Evolutionary conservation across 2,113 vertebrate species (phyloP).

Genomic region (Carollia perspicillata): DNA sequence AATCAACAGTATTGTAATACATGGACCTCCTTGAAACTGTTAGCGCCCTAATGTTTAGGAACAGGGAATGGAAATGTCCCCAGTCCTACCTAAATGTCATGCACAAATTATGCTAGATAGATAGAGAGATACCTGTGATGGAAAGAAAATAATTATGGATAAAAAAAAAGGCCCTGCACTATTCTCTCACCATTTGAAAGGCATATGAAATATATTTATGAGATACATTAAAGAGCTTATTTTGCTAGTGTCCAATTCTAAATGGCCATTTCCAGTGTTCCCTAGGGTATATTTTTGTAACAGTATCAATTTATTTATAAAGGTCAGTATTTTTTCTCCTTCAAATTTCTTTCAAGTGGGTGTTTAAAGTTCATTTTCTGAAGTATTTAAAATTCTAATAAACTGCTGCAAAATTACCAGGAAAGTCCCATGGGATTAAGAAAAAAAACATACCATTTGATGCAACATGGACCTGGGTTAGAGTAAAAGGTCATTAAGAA

Average conservation of each 20-base stretch:
- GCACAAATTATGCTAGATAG: constrained; percentile 15
- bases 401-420: constrained; percentile 76
- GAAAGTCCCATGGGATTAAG: constrained; percentile 60
- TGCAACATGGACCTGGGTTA: constrained; percentile 69
- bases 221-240: constrained; percentile 72
- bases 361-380: constrained; percentile 73
- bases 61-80: constrained; percentile 32
- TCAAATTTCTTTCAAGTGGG: constrained; percentile 55
- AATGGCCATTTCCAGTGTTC: constrained; percentile 45
- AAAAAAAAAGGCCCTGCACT: constrained; percentile 5
- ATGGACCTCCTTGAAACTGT: not conserved
- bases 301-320: constrained; percentile 70
- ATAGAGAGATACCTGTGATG: not conserved
- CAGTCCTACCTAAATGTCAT: constrained; percentile 66
- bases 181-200: constrained; percentile 47
- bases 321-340: constrained; percentile 59
- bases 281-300: constrained; percentile 67
- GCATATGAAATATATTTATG: constrained; percentile 69
- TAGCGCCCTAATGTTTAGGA: not conserved
- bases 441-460: constrained; percentile 63
- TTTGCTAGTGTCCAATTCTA: constrained; percentile 23
- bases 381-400: constrained; percentile 75
- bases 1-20: not conserved
- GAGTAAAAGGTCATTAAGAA: constrained; percentile 73
- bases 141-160: constrained; percentile 58